Conservation (phyloP, 2,797 vertebrate species). For the Tinamus major region DNA sequence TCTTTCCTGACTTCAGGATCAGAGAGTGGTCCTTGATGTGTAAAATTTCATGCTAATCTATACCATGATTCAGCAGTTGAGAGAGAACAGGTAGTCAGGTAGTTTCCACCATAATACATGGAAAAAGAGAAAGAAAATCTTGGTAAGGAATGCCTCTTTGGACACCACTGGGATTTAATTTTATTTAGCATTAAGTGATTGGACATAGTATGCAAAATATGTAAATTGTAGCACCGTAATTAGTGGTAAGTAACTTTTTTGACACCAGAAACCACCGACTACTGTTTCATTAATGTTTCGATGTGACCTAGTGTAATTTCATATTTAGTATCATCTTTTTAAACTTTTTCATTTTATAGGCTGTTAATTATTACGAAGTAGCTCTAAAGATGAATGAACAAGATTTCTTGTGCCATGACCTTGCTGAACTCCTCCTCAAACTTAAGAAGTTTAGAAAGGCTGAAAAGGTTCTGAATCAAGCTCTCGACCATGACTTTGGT, state of each 20-base stretch:
- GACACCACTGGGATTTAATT: neutral
- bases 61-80: no score
- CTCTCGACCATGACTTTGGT: conserved; percentile 75
- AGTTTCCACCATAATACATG: no score
- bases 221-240: neutral
- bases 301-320: neutral
- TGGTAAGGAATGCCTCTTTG: no score
- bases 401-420: conserved; percentile 77
- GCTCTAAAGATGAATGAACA: conserved; percentile 78
- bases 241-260: neutral
- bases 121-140: no score
- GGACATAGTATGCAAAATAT: neutral
- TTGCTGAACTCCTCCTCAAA: conserved; percentile 80
- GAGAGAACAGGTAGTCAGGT: no score
- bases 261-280: neutral
- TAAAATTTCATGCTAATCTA: neutral
- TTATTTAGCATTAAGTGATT: neutral
- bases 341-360: conserved; percentile 62
- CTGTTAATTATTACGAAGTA: conserved; percentile 81
- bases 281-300: neutral
- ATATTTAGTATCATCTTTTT: neutral
- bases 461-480: conserved; percentile 76
- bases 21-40: neutral
- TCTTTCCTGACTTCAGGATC: neutral
- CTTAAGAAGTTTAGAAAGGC: conserved; percentile 78